Conservation (phyloP, 2,113 vertebrate species). For the Dipodomys ordii region DNA sequence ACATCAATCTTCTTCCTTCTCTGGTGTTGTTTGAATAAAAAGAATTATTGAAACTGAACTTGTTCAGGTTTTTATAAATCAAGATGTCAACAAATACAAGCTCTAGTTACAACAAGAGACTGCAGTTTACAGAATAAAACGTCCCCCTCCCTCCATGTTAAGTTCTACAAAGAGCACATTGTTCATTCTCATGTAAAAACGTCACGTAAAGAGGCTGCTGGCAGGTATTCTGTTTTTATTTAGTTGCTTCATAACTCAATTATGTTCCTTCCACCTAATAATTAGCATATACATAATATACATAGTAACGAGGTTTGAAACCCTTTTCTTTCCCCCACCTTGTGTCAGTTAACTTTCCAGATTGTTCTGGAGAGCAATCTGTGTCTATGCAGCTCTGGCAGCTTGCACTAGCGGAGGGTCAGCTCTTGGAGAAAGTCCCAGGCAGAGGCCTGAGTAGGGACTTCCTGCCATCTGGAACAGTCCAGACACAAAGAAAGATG, state of each 20-base stretch:
- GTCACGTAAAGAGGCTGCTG: conserved; percentile 66
- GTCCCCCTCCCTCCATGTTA: neutral
- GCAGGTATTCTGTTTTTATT: conserved; percentile 76
- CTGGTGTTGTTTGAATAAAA: conserved; percentile 81
- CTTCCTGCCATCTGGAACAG: conserved; percentile 69
- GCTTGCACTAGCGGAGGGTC: conserved; percentile 57
- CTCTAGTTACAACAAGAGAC: conserved; percentile 70
- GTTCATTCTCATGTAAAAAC: conserved; percentile 68
- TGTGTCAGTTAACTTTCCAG: conserved; percentile 16
- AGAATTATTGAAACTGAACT: conserved; percentile 81
- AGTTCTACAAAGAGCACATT: conserved; percentile 76
- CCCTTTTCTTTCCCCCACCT: conserved; percentile 25
- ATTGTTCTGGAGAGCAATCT: neutral
- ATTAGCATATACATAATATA: conserved; percentile 67
- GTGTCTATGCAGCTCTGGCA: conserved; percentile 48
- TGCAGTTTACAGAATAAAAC: conserved; percentile 77
- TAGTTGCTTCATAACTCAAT: conserved; percentile 70
- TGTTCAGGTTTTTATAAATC: conserved; percentile 81
- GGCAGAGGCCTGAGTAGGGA: conserved; percentile 54
- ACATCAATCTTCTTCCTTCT: conserved; percentile 79
- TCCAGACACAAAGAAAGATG: conserved; percentile 30
- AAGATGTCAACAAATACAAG: conserved; percentile 81
- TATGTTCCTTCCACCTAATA: conserved; percentile 70
- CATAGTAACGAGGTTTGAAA: conserved; percentile 38
- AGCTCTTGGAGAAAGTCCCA: conserved; percentile 65